These are phyloP conservation scores for Diorhabda sublineata DNA, from an alignment of 1,140 invertebrate species.

Conservation along the genomic window DNA sequence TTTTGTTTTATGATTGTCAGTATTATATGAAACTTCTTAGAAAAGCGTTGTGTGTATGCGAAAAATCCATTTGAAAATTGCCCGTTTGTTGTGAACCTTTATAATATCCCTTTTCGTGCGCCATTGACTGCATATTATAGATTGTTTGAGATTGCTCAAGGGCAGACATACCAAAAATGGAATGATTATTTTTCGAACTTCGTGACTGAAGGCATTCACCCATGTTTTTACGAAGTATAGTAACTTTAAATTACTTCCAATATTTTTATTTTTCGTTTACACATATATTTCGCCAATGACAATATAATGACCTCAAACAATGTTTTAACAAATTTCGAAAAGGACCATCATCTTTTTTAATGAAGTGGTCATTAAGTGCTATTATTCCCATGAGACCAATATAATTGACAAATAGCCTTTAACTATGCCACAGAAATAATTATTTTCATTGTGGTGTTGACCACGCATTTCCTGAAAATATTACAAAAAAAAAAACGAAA, in stretches of 20 bases:
- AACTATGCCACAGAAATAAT: too few relatives aligned
- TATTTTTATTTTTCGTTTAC: conserved; percentile 9
- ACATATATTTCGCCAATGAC: background rate
- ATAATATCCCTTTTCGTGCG: background rate
- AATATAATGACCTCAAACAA: background rate
- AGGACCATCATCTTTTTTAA: background rate
- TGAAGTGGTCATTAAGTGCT: background rate
- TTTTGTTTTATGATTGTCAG: too few relatives aligned
- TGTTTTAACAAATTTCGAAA: background rate
- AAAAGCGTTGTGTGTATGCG: too few relatives aligned
- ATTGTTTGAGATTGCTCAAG: conserved; percentile 36
- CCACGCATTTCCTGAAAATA: too few relatives aligned
- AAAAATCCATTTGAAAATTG: too few relatives aligned
- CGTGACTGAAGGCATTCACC: conserved; percentile 31
- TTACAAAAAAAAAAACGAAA: too few relatives aligned
- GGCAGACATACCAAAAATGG: conserved; percentile 41
- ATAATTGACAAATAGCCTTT: too few relatives aligned
- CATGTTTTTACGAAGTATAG: conserved; percentile 30
- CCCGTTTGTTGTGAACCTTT: background rate
- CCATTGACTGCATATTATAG: conserved; percentile 31
- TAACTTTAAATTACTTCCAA: conserved; percentile 18
- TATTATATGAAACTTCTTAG: too few relatives aligned
- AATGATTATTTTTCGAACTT: conserved; percentile 40
- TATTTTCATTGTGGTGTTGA: too few relatives aligned
- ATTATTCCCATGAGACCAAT: background rate